Percentiles rank a stretch among this genome's conserved stretches.
phyloP scores from a whole-genome alignment of 2,888 invertebrate genomes.

The Pseudococcus jackbeardsleyi region DNA sequence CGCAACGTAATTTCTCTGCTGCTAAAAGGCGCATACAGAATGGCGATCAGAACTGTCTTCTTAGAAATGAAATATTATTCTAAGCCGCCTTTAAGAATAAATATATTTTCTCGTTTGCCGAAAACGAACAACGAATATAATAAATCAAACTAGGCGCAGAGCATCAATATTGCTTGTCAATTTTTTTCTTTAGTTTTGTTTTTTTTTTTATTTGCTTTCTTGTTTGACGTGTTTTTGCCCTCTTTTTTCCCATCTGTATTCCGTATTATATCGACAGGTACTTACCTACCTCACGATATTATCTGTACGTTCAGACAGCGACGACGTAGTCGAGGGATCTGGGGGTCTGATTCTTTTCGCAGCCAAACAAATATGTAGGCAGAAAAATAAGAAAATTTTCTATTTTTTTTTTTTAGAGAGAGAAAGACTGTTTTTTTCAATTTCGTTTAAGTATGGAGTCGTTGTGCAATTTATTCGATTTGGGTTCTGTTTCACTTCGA shows the following conservation, averaged over 20 bases:
- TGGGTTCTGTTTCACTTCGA: too few species aligned
- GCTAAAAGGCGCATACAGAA: conserved; percentile 38
- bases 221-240: background rate
- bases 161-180: conserved; percentile 62
- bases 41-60: conserved; percentile 53
- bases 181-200: conserved; percentile 40
- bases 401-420: background rate
- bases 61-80: conserved; percentile 59
- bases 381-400: background rate
- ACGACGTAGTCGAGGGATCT: background rate
- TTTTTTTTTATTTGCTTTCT: conserved; percentile 28
- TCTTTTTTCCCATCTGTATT: background rate
- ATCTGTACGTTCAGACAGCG: background rate
- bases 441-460: too few species aligned
- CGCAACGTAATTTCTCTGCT: conserved; percentile 39
- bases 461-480: too few species aligned
- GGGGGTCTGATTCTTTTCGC: background rate
- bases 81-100: conserved; percentile 58
- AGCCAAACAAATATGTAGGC: background rate
- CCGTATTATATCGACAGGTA: background rate
- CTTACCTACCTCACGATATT: conserved; percentile 17
- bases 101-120: conserved; percentile 62
- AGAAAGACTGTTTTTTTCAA: too few species aligned
- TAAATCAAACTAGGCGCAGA: conserved; percentile 61
- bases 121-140: conserved; percentile 61